Base-by-base conservation (phyloP, 2,888 invertebrate species). In the Eurois occulta region DNA sequence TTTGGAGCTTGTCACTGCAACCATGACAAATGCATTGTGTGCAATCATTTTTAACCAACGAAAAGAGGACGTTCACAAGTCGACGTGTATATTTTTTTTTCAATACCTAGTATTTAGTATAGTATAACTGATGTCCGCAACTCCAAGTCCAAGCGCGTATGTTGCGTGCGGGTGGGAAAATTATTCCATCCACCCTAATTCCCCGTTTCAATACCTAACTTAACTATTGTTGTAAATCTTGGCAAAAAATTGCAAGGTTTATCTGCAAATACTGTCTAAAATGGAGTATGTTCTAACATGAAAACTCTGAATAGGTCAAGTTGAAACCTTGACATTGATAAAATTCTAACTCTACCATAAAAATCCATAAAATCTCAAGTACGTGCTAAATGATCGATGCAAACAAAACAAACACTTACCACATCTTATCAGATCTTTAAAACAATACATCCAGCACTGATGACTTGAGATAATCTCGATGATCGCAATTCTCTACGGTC, bases 391-490 rank as follows among this genome's bases (percentile, higher is more conserved):
- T 64, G 64, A 78, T 82, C 64, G 21, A 64, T 78, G 18, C 43
- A 66, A 70, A 75, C 38, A 81, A 85, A 82, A 82, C 85, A 85
- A 73, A 84, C 75, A 74, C 11, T 18, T 74, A 28, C 38, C 5
- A 2, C 13, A 21, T 73, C 24, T 72, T 73, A 84, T 82, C 82
- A 43, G 84, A 85, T 85, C 46, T 24, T 62, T 5, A 60, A 79
- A 71, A 85, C 88, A 87, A 86, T 87, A 75, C 55, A 43, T 80
- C 41, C 24, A 74, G 66, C 73, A 65, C 72, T 80, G 65, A 86
- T 86, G 58, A 38, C 60, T 72, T 13, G 67, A 73, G 80, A 85
- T 86, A 32, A 83, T 85, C 79, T 74, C 6, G 4, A 28, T 66
- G 79, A 84, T 83, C 86, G 72, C 73, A 38, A 80, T 83, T 77